phyloP scores from a whole-genome alignment of 2,113 vertebrate genomes.

The Pseudorasbora parva region DNA sequence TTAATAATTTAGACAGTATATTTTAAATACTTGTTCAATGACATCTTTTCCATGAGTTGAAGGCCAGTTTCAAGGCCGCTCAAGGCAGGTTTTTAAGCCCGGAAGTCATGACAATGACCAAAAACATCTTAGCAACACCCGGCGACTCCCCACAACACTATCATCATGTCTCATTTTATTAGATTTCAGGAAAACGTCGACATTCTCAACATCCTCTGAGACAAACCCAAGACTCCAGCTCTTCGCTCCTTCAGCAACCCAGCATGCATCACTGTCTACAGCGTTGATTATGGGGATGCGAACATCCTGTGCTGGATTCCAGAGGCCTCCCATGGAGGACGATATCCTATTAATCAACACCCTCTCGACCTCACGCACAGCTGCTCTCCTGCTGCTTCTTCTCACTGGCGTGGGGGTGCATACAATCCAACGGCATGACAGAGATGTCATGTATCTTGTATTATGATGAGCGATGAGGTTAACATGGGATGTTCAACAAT shows the following conservation, averaged over 20 bases:
- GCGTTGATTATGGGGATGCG: slow-evolving; percentile 49
- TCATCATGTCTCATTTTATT: neutral
- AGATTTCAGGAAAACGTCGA: neutral
- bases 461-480: neutral
- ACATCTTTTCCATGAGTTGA: too few relatives aligned
- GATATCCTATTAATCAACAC: slow-evolving; percentile 77
- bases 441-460: slow-evolving; percentile 2
- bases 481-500: neutral
- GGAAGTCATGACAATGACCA: too few relatives aligned
- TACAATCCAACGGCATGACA: slow-evolving; percentile 9
- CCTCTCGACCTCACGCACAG: slow-evolving; percentile 49
- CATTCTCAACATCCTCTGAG: slow-evolving; percentile 3
- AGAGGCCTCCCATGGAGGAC: slow-evolving; percentile 58
- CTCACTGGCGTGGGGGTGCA: neutral
- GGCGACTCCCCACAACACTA: neutral
- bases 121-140: neutral
- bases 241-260: slow-evolving; percentile 40
- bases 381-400: slow-evolving; percentile 1
- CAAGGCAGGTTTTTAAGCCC: too few relatives aligned
- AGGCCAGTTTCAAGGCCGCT: too few relatives aligned
- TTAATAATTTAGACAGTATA: too few relatives aligned
- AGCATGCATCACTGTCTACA: slow-evolving; percentile 50
- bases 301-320: slow-evolving; percentile 71
- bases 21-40: too few relatives aligned
- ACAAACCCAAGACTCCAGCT: neutral